Base-by-base conservation (phyloP, 2,797 vertebrate species). In the Helicolenus hilgendorfi region DNA sequence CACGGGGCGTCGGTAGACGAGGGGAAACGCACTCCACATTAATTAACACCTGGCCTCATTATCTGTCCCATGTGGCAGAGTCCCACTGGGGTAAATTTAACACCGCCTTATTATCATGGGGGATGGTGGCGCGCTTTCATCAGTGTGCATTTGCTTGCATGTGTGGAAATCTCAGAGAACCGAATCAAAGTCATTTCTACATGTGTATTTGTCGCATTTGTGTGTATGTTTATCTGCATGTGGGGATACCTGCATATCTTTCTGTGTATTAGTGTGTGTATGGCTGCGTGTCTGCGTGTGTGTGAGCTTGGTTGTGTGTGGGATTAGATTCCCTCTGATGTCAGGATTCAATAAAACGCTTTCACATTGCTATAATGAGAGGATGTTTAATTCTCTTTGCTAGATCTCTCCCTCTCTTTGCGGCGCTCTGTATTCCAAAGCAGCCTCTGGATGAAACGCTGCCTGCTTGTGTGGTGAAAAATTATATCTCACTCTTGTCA, bases 11-110 rank as follows among this genome's bases (percentile, higher is more conserved):
- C 92, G n/a, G 85, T 79, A 88, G 87, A 94, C 58, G 78, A 91
- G 89, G 90, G 85, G 84, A 93, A 91, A 91, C 53, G 71, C 83
- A 93, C 92, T 94, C 85, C 92, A 95, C 93, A 94, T 96, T 95
- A 96, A 96, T 96, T 96, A 96, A 95, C 96, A 96, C 94, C 95
- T 96, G 94, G 90, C 92, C 92, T 96, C 94, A 97, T 97, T 97
- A 97, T 97, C 94, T 94, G 77, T 96, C 96, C 93, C 95, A 88
- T 93, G 95, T 92, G 95, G 89, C 84, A 86, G 78, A 85, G 79
- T 94, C 94, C 94, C 89, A 93, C 92, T 87, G 89, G 94, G 94
- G 91, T 89, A 94, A 87, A 95, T 95, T 95, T 95, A 95, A 94
- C 92, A 94, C 86, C 41, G 59, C 89, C 83, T 93, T 90, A 92